Conservation (phyloP, 2,797 vertebrate genomes). For the Oryzias dopingdopingensis region DNA sequence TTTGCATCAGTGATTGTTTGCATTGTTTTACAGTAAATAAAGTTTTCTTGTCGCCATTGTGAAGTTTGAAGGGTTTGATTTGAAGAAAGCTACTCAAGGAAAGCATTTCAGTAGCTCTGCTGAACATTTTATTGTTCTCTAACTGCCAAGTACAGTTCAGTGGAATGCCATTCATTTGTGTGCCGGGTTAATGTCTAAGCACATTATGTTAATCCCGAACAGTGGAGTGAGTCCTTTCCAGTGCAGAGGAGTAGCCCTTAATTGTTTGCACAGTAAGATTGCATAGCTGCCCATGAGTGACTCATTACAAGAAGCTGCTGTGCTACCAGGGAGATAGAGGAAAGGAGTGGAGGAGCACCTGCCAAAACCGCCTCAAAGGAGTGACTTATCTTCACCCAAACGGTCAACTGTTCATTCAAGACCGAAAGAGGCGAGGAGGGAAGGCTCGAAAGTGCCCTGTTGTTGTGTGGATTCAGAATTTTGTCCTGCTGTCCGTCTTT, state of each 20-base stretch:
- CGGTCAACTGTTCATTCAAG: slow-evolving; percentile 12
- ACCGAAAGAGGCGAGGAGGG: not conserved
- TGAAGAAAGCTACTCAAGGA: slow-evolving; percentile 41
- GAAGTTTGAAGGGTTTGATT: slow-evolving; percentile 12
- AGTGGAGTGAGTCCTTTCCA: slow-evolving; percentile 58
- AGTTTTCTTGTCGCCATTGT: not conserved
- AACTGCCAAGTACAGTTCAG: slow-evolving; percentile 40
- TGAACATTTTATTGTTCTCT: slow-evolving; percentile 31
- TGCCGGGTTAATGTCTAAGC: slow-evolving; percentile 65
- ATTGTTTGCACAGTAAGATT: slow-evolving; percentile 76
- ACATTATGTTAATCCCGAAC: slow-evolving; percentile 59
- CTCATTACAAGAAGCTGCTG: slow-evolving; percentile 50
- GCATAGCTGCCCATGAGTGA: slow-evolving; percentile 56
- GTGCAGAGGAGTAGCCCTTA: slow-evolving; percentile 64
- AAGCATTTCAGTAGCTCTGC: slow-evolving; percentile 27
- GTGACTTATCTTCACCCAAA: slow-evolving; percentile 25
- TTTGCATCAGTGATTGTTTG: not conserved
- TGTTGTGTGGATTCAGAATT: not conserved
- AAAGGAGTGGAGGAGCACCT: slow-evolving; percentile 15
- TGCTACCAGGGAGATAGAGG: slow-evolving; percentile 44
- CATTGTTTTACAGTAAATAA: not conserved
- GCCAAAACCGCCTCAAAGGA: slow-evolving; percentile 43
- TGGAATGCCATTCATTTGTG: slow-evolving; percentile 60
- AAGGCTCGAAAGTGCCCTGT: not conserved
- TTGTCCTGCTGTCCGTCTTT: not conserved